Base-by-base conservation (phyloP, 2,113 vertebrate species). In the Oreamnos americanus region DNA sequence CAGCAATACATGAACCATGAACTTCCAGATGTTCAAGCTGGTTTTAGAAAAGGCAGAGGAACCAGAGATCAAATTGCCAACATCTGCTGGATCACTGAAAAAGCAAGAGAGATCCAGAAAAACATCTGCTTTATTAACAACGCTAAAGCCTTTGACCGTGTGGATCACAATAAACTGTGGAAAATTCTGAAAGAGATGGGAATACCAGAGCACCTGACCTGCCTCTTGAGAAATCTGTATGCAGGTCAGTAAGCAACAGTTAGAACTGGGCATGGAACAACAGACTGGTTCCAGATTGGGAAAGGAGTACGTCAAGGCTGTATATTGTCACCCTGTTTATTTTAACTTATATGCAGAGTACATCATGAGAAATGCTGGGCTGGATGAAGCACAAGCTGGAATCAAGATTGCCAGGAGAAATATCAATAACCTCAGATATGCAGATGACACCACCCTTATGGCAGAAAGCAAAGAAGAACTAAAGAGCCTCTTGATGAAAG, bases 81-180 rank as follows among this genome's bases (percentile, higher is more conserved):
- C 1, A 36, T 67, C 8, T 0, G 0, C 17, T 67, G 17, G 17
- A 21, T 67, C 64, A 36, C 21, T 0, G 2, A 36, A 36, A 67
- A 67, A 67, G 8, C 33, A 67, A 67, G 33, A 36, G 64, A 67
- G 8, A 5, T 36, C 33, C 64, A 67, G 64, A 67, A 67, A 67
- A 10, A 5, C 30, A 36, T 67, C 8, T 67, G 33, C 16, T 36
- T 21, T 36, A 67, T 67, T 10, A 0, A 67, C 64, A 2, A n/a
- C 0, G 7, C 16, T 2, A 36, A 67, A 67, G 33, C 33, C 33
- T 67, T 67, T 19, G 33, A 36, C 33, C 36, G 1, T 67, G 33
- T 36, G 64, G 17, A 10, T 21, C 64, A 36, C 64, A 67, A 36
- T 2, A 67, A 36, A 67, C 33, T 21, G 64, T 67, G 33, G 64